Base-by-base conservation (phyloP, 2,888 invertebrate genomes). In the Epinotia ramella region DNA sequence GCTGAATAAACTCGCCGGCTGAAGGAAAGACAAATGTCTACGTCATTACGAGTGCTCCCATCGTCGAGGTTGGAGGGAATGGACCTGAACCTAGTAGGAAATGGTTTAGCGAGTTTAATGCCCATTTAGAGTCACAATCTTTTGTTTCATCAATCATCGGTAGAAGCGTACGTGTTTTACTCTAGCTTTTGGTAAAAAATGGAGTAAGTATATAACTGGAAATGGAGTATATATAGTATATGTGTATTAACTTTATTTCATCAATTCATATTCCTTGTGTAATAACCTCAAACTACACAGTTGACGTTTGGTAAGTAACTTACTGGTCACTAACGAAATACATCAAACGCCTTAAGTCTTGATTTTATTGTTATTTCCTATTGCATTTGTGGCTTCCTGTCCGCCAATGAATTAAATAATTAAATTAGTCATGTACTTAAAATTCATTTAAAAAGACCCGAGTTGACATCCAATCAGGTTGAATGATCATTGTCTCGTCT, bases 401-500 rank as follows among this genome's bases (percentile, higher is more conserved):
- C 53, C 13, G 53, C 53, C 7, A 53, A n/a, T 53, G 6, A 4
- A 53, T 53, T n/a, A 53, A n/a, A n/a, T 7, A n/a, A n/a, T 53
- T n/a, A n/a, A 7, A 53, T 53, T 53, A 53, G 53, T 53, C n/a
- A 53, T n/a, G 6, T 53, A n/a, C 53, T n/a, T 49, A 49, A 53
- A 69, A 40, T 16, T 59, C 13, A 13, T 62, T 18, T 24, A 20
- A 49, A 28, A 53, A 53, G 7, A 16, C 53, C 18, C 53, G 33
- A 49, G 53, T 62, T 71, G 70, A 20, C 49, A 49, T 63, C 44
- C 53, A 53, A 46, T 16, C 53, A 60, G 56, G 72, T 76, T 63
- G 62, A 66, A 33, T 46, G 63, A 56, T 76, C 46, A 59, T 63
- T 59, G 76, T 79, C 80, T 80, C 81, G 77, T 75, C 77, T 49